These are phyloP conservation scores for Geotrypetes seraphini DNA, from an alignment of 2,797 vertebrate species.

Conservation along the genomic window DNA sequence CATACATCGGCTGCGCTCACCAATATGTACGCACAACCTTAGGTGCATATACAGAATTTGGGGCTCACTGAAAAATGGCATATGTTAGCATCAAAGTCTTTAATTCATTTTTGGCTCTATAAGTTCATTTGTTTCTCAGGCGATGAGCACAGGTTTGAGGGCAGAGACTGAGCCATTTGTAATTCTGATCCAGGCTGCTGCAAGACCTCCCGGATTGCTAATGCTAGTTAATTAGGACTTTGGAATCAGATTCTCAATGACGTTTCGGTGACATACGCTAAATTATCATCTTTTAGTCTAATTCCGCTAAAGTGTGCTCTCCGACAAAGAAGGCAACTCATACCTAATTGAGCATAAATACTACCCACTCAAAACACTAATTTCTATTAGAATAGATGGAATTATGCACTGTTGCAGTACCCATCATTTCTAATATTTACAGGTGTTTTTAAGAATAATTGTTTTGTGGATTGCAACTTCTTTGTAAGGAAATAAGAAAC, in stretches of 20 bases:
- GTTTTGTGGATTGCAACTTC: neutral
- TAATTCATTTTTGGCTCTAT: constrained; percentile 29
- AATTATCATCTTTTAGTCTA: constrained; percentile 26
- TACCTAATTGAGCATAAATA: neutral
- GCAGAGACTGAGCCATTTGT: constrained; percentile 17
- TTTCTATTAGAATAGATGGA: constrained; percentile 3
- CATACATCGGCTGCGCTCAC: no score
- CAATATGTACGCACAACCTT: no score
- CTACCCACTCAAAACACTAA: neutral
- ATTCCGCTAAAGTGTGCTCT: constrained; percentile 16
- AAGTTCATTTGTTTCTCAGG: constrained; percentile 19
- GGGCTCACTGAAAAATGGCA: neutral
- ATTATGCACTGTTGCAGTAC: neutral
- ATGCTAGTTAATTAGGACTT: constrained; percentile 37
- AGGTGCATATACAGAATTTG: no score
- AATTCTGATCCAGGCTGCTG: constrained; percentile 29
- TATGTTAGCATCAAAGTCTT: constrained; percentile 2
- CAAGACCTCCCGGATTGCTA: constrained; percentile 8
- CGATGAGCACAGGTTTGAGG: constrained; percentile 17
- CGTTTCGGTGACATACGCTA: constrained; percentile 28
- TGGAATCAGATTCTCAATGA: constrained; percentile 25
- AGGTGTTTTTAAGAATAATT: neutral
- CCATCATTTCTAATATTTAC: neutral
- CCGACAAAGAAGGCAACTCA: constrained; percentile 2
- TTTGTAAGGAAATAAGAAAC: neutral